These are phyloP conservation scores for Chelidonichthys spinosus DNA, from an alignment of 2,797 vertebrate species.

Conservation along the genomic window DNA sequence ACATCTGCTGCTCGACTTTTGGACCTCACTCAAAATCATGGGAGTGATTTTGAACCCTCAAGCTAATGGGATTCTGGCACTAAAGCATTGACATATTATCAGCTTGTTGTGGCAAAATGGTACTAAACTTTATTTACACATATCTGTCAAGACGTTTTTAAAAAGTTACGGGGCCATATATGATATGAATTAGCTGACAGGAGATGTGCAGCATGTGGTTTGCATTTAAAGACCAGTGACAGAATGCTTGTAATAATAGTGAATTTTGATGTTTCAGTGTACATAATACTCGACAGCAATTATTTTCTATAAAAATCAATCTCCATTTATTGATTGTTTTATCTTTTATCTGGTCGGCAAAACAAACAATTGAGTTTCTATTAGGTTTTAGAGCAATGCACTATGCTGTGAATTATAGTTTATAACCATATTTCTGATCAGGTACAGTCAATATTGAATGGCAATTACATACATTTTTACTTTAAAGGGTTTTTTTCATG, in stretches of 20 bases:
- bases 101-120: background rate
- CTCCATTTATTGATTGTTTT: background rate
- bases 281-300: background rate
- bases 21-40: constrained; percentile 19
- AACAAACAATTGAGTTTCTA: too few species aligned
- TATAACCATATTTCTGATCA: too few species aligned
- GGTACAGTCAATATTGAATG: too few species aligned
- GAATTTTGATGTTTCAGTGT: background rate
- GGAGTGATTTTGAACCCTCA: constrained; percentile 4
- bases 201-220: too few species aligned
- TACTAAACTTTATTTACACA: background rate
- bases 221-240: background rate
- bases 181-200: too few species aligned
- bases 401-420: too few species aligned
- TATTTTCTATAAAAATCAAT: background rate
- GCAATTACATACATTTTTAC: too few species aligned
- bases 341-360: too few species aligned
- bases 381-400: too few species aligned
- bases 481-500: too few species aligned
- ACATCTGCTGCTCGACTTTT: constrained; percentile 43
- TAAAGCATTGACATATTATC: background rate
- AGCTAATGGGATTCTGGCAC: background rate
- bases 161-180: too few species aligned
- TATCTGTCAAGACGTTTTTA: background rate
- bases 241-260: background rate